Base-by-base conservation (phyloP, 2,113 vertebrate genomes). In the Atractosteus spatula region DNA sequence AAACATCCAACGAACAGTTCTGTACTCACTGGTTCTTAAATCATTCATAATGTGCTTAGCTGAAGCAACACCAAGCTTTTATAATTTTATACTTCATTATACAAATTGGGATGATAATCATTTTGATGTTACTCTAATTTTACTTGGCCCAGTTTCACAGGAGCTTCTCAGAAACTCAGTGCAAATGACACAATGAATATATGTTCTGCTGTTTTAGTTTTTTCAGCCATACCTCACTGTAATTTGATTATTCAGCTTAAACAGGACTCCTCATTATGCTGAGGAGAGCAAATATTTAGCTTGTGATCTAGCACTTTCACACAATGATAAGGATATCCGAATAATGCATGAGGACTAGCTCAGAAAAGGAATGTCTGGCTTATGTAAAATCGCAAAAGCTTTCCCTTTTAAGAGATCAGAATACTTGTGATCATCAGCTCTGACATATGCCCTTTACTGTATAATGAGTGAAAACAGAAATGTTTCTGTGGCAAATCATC, bases 191-290 rank as follows among this genome's bases (percentile, higher is more conserved):
- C 1, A n/a, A 59, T 59, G 56, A 59, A 59, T 59, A 14, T 12
- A 59, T 59, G n/a, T 14, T 59, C 56, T 74, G 57, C 41, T 66
- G 62, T 71, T 55, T 69, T 71, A 71, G 80, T 78, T 77, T 80
- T 82, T 56, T 42, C 85, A 84, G 78, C 73, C 81, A 85, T 84
- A 90, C 88, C 88, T 86, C 86, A 78, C 77, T 77, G 71, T 70
- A 78, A 85, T 87, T 86, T 82, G 59, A 59, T 73, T 62, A 79
- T 67, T 88, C 86, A 84, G 78, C 7, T 12, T 13, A 8, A 47
- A 80, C 86, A 87, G 85, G 72, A 10, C 3, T 59, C 71, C 80
- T 84, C 78, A 85, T 87, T 81, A 79, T 87, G 59, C 75, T 68
- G 76, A 55, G 61, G 41, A 71, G 76, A 79, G 72, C 85, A 77